Evolutionary conservation across 2,888 invertebrate genomes (phyloP).

Genomic region (Lissonota sp.): DNA sequence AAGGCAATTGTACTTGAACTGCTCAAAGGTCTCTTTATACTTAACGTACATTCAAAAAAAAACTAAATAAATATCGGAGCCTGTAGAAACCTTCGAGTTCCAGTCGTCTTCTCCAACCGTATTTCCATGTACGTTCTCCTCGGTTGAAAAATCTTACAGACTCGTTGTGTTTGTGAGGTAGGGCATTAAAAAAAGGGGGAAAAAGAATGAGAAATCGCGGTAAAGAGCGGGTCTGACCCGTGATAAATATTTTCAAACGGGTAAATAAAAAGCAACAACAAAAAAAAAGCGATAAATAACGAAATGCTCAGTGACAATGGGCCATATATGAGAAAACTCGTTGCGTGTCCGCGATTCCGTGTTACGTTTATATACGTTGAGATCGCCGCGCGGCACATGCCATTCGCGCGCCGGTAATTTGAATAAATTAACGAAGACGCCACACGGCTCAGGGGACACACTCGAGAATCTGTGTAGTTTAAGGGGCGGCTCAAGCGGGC

Average conservation of each 20-base stretch:
- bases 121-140: conserved; percentile 34
- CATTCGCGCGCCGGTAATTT: conserved; percentile 77
- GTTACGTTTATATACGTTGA: conserved; percentile 26
- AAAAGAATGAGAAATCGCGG: conserved; percentile 50
- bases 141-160: conserved; percentile 17
- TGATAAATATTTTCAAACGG: conserved; percentile 41
- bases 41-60: conserved; percentile 33
- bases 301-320: conserved; percentile 76
- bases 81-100: conserved; percentile 47
- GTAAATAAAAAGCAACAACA: too few relatives aligned
- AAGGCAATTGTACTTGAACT: conserved; percentile 64
- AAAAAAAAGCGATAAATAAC: conserved; percentile 75
- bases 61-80: conserved; percentile 28
- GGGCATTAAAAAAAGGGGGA: not conserved
- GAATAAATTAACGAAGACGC: conserved; percentile 79
- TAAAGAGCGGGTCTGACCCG: conserved; percentile 44
- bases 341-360: conserved; percentile 57
- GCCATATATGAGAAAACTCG: conserved; percentile 66
- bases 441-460: conserved; percentile 26
- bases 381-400: conserved; percentile 67
- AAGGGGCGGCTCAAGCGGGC: too few relatives aligned
- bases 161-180: too few relatives aligned
- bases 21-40: conserved; percentile 66
- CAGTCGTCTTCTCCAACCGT: conserved; percentile 16
- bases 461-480: not conserved